A percentile compares a stretch with the other conserved stretches of the same genome.
Evolutionary conservation across 2,797 vertebrate species (phyloP).

Genomic region (Sebastes iracundus): DNA sequence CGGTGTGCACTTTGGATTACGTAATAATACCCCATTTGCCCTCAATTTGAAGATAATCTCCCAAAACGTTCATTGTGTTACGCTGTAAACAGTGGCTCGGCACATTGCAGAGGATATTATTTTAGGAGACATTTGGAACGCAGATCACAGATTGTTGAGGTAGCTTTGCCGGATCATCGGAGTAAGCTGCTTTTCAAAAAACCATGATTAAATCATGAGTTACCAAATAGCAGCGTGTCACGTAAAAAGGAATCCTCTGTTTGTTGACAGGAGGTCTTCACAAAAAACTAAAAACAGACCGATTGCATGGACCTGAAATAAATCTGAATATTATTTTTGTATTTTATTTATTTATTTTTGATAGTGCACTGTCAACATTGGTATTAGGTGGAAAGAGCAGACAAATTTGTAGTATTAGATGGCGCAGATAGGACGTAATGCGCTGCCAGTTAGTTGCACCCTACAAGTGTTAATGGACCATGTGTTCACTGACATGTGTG

Average conservation of each 20-base stretch:
- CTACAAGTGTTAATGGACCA: conserved; percentile 27
- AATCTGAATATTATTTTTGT: not conserved
- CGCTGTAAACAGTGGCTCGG: not conserved
- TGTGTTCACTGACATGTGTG: conserved; percentile 28
- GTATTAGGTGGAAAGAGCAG: not conserved
- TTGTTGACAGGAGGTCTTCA: not conserved
- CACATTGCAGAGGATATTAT: not conserved
- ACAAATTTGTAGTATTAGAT: conserved; percentile 4
- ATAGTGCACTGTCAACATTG: not conserved
- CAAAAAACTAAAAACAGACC: not conserved
- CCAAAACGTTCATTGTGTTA: not conserved
- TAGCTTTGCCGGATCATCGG: conserved; percentile 26
- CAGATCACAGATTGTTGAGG: not conserved
- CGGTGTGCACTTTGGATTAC: not conserved
- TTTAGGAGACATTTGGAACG: conserved; percentile 29
- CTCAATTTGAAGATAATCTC: conserved; percentile 4
- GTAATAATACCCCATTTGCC: conserved; percentile 14
- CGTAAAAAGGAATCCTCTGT: conserved; percentile 1
- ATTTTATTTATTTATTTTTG: not conserved
- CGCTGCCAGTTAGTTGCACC: conserved; percentile 15
- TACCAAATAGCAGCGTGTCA: conserved; percentile 30
- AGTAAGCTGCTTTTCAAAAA: conserved; percentile 54
- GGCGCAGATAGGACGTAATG: not conserved
- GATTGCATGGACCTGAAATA: not conserved
- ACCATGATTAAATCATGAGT: conserved; percentile 35